Evolutionary conservation across 2,888 invertebrate species (phyloP).

Genomic region (Nineta flava): DNA sequence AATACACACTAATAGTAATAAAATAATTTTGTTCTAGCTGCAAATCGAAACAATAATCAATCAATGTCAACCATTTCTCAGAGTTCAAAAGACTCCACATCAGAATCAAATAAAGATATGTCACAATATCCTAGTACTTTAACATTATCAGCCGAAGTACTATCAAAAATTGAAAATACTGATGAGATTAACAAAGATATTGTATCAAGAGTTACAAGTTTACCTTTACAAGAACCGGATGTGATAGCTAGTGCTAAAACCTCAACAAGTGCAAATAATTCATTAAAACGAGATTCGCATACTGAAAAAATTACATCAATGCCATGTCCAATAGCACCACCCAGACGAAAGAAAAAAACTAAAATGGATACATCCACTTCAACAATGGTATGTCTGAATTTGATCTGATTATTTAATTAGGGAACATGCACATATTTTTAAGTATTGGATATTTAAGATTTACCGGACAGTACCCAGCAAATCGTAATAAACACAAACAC

Average conservation of each 20-base stretch:
- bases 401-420: too few species aligned
- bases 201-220: constrained; percentile 19
- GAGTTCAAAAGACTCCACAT: constrained; percentile 24
- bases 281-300: constrained; percentile 13
- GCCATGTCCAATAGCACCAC: constrained; percentile 53
- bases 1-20: too few species aligned
- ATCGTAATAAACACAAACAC: too few species aligned
- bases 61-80: constrained; percentile 25
- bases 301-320: constrained; percentile 19
- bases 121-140: constrained; percentile 25
- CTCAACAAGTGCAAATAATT: constrained; percentile 31
- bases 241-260: constrained; percentile 84
- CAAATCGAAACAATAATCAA: background rate
- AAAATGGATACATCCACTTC: constrained; percentile 18
- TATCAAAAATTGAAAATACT: constrained; percentile 13
- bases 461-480: too few species aligned
- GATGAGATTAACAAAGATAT: background rate
- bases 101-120: constrained; percentile 22
- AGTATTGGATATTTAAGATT: too few species aligned
- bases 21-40: too few species aligned
- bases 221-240: constrained; percentile 66
- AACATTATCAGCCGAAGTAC: constrained; percentile 15
- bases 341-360: constrained; percentile 59
- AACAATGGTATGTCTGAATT: background rate
- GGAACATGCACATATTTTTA: too few species aligned